A percentile compares a stretch with the other conserved stretches of the same genome.
Conservation (phyloP, 2,888 invertebrate genomes). For the Malthinus flaveolus region DNA sequence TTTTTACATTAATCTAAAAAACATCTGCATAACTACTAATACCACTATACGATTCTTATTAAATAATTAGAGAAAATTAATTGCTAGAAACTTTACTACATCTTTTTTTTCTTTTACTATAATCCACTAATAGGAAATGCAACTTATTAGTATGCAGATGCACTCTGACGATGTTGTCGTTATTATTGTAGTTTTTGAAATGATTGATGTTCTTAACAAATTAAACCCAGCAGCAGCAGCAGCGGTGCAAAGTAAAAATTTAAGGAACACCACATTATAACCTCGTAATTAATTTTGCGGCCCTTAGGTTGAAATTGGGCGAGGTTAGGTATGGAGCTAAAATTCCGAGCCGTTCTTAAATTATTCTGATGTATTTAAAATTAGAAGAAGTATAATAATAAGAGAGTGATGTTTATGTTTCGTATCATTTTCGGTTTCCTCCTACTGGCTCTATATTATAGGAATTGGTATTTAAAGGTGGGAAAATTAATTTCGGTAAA, state of each 20-base stretch:
- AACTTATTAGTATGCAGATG: conserved; percentile 34
- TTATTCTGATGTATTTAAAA: background rate
- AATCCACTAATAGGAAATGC: conserved; percentile 14
- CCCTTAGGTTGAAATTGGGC: conserved; percentile 18
- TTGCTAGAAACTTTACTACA: background rate
- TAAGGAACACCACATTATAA: conserved; percentile 14
- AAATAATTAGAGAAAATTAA: conserved; percentile 21
- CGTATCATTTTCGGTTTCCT: too few species aligned
- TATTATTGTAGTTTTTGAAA: conserved; percentile 32
- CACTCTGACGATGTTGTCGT: conserved; percentile 3
- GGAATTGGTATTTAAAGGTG: too few species aligned
- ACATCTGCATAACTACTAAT: conserved; percentile 22
- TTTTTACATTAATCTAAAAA: conserved; percentile 17
- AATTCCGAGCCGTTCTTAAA: background rate
- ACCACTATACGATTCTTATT: too few species aligned
- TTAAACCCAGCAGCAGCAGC: conserved; percentile 19
- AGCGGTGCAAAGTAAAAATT: conserved; percentile 17
- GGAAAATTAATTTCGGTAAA: too few species aligned
- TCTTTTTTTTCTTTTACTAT: conserved; percentile 7
- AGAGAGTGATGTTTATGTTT: too few species aligned
- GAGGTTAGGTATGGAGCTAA: conserved; percentile 17
- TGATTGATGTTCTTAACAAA: conserved; percentile 34
- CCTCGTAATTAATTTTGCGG: conserved; percentile 19
- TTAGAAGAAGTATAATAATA: too few species aligned
- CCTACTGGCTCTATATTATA: too few species aligned